Evolutionary conservation across 2,113 vertebrate species (phyloP), one percentile per base, ranked within the genome.

Genomic region (Lampris incognitus): DNA sequence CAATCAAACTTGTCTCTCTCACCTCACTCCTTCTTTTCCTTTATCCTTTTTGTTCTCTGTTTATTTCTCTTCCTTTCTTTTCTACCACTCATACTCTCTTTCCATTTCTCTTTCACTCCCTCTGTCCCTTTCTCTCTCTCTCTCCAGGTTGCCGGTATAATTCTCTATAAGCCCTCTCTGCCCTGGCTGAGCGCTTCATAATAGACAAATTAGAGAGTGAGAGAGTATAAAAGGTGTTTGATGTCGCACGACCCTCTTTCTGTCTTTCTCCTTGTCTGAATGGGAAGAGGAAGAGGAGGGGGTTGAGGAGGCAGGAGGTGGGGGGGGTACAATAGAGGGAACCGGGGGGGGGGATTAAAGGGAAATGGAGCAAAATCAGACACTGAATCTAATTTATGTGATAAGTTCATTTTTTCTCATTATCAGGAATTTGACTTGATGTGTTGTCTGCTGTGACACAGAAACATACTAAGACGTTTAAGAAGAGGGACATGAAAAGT

Each of bases 71-170:
- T n/a, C n/a, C n/a, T n/a, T n/a, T n/a, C n/a, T n/a, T n/a, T n/a
- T n/a, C n/a, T n/a, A n/a, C n/a, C n/a, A n/a, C n/a, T n/a, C n/a
- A n/a, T n/a, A n/a, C 11, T 36, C 24, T 10, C 51, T 76, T 78
- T 83, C 72, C 82, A 50, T 57, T 62, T 62, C 42, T 44, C 46
- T 50, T 48, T 52, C 37, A 13, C 49, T 52, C 48, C n/a, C 54
- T 9, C 13, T 42, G 49, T 73, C 82, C 84, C 72, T 84, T 77
- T 38, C 79, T 37, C 62, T 48, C 61, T 64, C 61, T 48, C 61
- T 64, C 61, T 4, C 42, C 3, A 60, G 13, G 39, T 52, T 60
- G 6, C 9, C 10, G 36, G 36, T 46, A 36, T 57, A 36, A 65
- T 36, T 61, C 10, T 69, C 62, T 79, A 58, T 49, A 78, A 67